Conservation (phyloP, 2,797 vertebrate genomes). For the Alfaro cultratus region DNA sequence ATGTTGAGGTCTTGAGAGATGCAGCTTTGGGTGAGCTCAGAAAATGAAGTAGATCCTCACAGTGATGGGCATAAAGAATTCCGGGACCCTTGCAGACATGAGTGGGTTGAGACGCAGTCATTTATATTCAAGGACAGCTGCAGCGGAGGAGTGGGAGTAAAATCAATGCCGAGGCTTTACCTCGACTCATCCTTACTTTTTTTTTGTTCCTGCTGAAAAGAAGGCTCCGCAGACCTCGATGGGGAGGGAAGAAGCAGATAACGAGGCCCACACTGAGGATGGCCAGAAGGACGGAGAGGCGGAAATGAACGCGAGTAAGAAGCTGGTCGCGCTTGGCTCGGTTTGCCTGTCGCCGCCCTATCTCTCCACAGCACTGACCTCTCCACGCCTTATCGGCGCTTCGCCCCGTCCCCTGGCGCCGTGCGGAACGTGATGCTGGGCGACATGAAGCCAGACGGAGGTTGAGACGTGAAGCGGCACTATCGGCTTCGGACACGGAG, state of each 20-base stretch:
- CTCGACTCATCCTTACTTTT: slow-evolving; percentile 60
- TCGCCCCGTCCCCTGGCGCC: slow-evolving; percentile 38
- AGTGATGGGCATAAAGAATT: slow-evolving; percentile 59
- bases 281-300: slow-evolving; percentile 55
- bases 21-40: slow-evolving; percentile 55
- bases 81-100: slow-evolving; percentile 49
- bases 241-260: slow-evolving; percentile 53
- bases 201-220: slow-evolving; percentile 65
- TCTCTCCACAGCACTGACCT: slow-evolving; percentile 73
- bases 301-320: slow-evolving; percentile 46
- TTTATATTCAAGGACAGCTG: slow-evolving; percentile 76
- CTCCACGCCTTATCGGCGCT: slow-evolving; percentile 69
- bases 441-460: slow-evolving; percentile 56
- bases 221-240: slow-evolving; percentile 17
- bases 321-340: slow-evolving; percentile 69
- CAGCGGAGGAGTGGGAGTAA: slow-evolving; percentile 65
- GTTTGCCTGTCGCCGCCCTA: slow-evolving; percentile 65
- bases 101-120: slow-evolving; percentile 59
- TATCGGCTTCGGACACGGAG: slow-evolving; percentile 69
- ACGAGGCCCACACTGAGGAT: slow-evolving; percentile 54
- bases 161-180: slow-evolving; percentile 71
- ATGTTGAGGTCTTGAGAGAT: slow-evolving; percentile 46
- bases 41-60: slow-evolving; percentile 65
- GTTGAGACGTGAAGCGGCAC: slow-evolving; percentile 68
- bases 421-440: slow-evolving; percentile 30